Evolutionary conservation across 2,888 invertebrate genomes (phyloP), one percentile per base, ranked within the genome.

Genomic region (Ichneumon xanthorius): DNA sequence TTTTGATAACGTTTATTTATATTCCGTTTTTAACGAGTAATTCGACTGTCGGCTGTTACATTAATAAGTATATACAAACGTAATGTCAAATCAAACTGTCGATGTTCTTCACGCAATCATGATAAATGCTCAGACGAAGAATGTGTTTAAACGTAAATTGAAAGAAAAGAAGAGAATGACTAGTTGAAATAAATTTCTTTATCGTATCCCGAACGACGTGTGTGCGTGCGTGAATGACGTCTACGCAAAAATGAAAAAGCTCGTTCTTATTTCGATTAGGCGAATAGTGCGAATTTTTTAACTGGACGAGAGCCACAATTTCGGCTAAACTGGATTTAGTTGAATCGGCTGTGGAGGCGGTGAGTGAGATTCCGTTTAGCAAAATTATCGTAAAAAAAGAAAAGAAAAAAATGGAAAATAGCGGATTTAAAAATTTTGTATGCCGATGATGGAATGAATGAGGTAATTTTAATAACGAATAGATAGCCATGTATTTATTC

Each of bases 271-370:
- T 71, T 71, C 14, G 16, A 6, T 75, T 73, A 40, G 37, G n/a
- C 9, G 50, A 65, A 61, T 45, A 71, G 61, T 63, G 26, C 40
- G 67, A 78, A 30, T 40, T 79, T 71, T 70, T 58, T 16, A 67
- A 63, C 30, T 79, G 48, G 45, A 63, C 40, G 61, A 45, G 33
- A 63, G 50, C 33, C 45, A 63, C 40, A 77, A 75, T 81, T 65
- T 87, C 87, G 71, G 73, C 84, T 86, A 84, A 86, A 89, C 79
- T 83, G 78, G 82, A 68, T 89, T 89, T 87, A 84, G 85, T 87
- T 85, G 86, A 79, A 79, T 77, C 48, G 48, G 45, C 22, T 72
- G 55, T 45, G 14, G 55, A 14, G 33, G 40, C 37, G 71, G 7
- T 48, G 9, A 40, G 14, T 26, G 48, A 58, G 63, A 63, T 19